Conservation (phyloP, 92 coral and sea anemone genomes). For the Pocillopora meandrina region DNA sequence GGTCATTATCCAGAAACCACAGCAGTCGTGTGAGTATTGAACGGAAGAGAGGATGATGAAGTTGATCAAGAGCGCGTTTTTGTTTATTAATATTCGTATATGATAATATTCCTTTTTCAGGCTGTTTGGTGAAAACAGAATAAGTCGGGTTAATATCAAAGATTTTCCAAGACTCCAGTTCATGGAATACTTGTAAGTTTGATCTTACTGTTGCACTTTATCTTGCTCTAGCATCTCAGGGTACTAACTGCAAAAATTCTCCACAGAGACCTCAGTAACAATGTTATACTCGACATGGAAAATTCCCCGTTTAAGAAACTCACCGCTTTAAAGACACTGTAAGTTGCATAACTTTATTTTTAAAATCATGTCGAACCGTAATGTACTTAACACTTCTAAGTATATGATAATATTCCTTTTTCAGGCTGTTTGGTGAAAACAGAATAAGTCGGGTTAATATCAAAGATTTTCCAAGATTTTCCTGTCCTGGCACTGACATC, state of each 20-base stretch:
- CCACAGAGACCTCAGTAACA: conserved; percentile 43
- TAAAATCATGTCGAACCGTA: not conserved
- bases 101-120: not conserved
- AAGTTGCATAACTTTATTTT: not conserved
- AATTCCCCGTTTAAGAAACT: conserved; percentile 22
- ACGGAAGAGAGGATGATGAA: not conserved
- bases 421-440: conserved; percentile 38
- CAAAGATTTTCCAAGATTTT: conserved; percentile 29
- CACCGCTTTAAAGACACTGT: conserved; percentile 31
- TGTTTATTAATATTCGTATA: no score
- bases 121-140: conserved; percentile 35
- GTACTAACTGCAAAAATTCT: not conserved
- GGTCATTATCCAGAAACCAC: conserved; percentile 18
- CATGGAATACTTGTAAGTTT: conserved; percentile 40
- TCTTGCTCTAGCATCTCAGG: not conserved
- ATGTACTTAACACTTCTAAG: not conserved
- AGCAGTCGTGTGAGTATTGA: conserved; percentile 11
- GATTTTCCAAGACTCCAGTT: conserved; percentile 32
- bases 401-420: not conserved
- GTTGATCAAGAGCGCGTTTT: no score
- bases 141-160: conserved; percentile 7
- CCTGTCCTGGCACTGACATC: no score
- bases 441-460: conserved; percentile 17
- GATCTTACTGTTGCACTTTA: not conserved
- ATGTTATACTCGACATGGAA: conserved; percentile 26